These are phyloP conservation scores for Alauda arvensis DNA, from an alignment of 2,797 vertebrate genomes.

Conservation along the genomic window DNA sequence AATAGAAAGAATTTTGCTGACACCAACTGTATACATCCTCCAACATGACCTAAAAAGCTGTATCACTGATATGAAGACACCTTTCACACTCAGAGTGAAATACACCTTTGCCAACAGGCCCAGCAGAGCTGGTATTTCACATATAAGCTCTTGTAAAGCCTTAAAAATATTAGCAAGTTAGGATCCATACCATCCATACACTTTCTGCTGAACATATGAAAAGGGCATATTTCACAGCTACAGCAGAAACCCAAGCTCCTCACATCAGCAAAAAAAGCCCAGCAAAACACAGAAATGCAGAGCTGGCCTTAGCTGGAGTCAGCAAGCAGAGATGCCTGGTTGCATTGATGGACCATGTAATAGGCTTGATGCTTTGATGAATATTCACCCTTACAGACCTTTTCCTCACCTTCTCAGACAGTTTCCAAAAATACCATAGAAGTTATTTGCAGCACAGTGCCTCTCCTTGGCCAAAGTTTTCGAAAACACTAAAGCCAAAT, in stretches of 20 bases:
- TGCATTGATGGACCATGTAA: not conserved
- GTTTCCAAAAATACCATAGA: not conserved
- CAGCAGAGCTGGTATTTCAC: not conserved
- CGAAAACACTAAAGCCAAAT: not conserved
- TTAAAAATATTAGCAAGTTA: not conserved
- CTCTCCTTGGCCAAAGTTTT: not conserved
- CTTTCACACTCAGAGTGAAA: not conserved
- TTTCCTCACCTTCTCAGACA: not conserved
- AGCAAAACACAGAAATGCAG: not conserved
- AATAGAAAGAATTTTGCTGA: not conserved
- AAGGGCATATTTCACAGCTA: slow-evolving; percentile 7
- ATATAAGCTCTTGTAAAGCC: not conserved
- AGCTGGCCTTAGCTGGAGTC: not conserved
- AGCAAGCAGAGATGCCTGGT: not conserved
- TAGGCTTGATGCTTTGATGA: not conserved
- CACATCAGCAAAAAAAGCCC: slow-evolving; percentile 23
- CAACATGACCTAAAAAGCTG: rapidly evolving
- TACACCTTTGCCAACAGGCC: not conserved
- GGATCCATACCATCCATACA: not conserved
- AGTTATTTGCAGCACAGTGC: not conserved
- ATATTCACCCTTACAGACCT: slow-evolving; percentile 1
- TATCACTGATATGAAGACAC: not conserved
- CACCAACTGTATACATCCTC: not conserved
- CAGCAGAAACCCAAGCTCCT: slow-evolving; percentile 28
- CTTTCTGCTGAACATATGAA: slow-evolving; percentile 29